Conservation (phyloP, 2,888 invertebrate genomes). For the Drosophila emarginata region DNA sequence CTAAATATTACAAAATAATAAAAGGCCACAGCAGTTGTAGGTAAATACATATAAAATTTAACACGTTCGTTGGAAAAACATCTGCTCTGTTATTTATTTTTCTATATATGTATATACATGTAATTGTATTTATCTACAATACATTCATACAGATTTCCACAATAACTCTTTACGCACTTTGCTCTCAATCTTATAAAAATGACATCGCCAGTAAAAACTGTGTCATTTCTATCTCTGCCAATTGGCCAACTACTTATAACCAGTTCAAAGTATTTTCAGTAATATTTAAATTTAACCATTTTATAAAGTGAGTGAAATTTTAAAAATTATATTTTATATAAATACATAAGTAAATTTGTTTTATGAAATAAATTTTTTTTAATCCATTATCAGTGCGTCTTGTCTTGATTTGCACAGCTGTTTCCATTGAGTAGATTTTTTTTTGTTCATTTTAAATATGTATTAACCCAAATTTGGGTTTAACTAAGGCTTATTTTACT, state of each 20-base stretch:
- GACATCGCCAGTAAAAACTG: constrained; percentile 25
- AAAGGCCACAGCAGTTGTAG: constrained; percentile 20
- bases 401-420: constrained; percentile 37
- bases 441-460: background rate
- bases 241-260: too few relatives aligned
- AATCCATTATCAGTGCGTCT: constrained; percentile 4
- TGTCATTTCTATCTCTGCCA: constrained; percentile 19
- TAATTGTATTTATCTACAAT: background rate
- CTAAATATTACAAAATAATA: constrained; percentile 38
- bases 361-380: background rate
- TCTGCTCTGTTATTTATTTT: constrained; percentile 15
- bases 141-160: constrained; percentile 49
- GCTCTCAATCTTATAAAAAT: constrained; percentile 52
- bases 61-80: constrained; percentile 42
- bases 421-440: constrained; percentile 13
- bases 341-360: background rate
- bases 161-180: constrained; percentile 19
- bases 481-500: background rate
- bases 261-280: too few relatives aligned
- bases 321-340: too few relatives aligned
- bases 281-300: too few relatives aligned
- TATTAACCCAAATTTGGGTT: constrained; percentile 28
- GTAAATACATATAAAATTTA: constrained; percentile 12
- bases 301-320: too few relatives aligned
- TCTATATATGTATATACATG: too few relatives aligned